Evolutionary conservation across 2,113 vertebrate genomes (phyloP), one percentile per base, ranked within the genome.

Genomic region (Syngnathus scovelli): DNA sequence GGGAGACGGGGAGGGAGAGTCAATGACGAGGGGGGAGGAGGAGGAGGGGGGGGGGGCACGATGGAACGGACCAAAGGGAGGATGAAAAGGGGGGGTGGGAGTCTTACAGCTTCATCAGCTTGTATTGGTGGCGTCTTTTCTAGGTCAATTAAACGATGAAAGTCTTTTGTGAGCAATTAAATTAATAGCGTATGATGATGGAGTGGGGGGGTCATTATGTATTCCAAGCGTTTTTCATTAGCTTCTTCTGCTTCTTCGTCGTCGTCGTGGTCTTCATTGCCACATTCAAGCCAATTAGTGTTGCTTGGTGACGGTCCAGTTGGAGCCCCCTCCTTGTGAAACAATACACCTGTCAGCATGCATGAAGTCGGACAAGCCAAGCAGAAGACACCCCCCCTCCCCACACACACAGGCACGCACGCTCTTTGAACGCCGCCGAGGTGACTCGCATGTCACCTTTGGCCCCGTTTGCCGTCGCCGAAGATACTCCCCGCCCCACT

Each of bases 221-320:
- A 95, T 97, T 95, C 94, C 94, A 95, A 95, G 94, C 93, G 93
- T 93, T 98, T 97, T 98, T 97, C 93, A 95, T 98, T 96, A 95
- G 93, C 93, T 39, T 61, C 38, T 61, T 19, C 58, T 6, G 36
- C 36, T 39, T 62, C 39, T 23, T 23, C 9, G 23, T 61, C n/a
- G 23, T 61, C n/a, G 5, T 39, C 36, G 7, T 38, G 16, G 27
- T 36, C 55, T 43, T 61, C 89, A 84, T 90, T 69, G 90, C 89
- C 91, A 93, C 93, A 92, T 97, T 95, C 95, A 94, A 98, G 93
- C 94, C 94, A 96, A 95, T 97, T 96, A 96, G 95, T 94, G 91
- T 91, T 93, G 93, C 93, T 98, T 95, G 95, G 93, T 88, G 90
- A 91, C 62, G 91, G 94, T 94, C 93, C 93, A 94, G 89, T 87